phyloP scores from a whole-genome alignment of 1,140 invertebrate genomes.

The Octopus sinensis region DNA sequence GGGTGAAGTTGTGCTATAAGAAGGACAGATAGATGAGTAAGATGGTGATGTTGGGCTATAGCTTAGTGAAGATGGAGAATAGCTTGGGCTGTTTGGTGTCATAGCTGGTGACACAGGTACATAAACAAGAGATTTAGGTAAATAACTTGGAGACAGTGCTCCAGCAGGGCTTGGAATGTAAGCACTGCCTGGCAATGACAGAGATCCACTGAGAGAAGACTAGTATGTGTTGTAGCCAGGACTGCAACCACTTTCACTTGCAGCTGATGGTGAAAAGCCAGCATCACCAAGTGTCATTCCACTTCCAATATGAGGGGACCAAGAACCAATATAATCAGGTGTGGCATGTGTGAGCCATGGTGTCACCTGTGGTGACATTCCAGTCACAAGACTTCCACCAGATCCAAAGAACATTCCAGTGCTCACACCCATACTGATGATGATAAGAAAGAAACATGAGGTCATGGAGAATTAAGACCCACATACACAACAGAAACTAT shows the following conservation, averaged over 20 bases:
- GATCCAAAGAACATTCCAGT: constrained; percentile 87
- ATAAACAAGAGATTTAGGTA: constrained; percentile 68
- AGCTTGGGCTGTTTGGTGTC: constrained; percentile 55
- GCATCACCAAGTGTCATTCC: constrained; percentile 95
- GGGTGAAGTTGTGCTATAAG: constrained; percentile 69
- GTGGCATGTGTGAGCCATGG: constrained; percentile 90
- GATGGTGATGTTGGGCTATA: constrained; percentile 64
- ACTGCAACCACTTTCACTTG: constrained; percentile 52
- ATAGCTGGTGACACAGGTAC: constrained; percentile 55
- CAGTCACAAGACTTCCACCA: constrained; percentile 69
- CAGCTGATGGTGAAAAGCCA: constrained; percentile 81
- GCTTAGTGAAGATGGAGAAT: constrained; percentile 65
- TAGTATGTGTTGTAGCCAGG: constrained; percentile 70
- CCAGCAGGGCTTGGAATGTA: constrained; percentile 66
- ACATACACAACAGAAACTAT: too few species aligned
- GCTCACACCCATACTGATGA: constrained; percentile 45
- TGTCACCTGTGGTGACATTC: constrained; percentile 90
- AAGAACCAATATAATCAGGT: constrained; percentile 74
- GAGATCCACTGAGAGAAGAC: constrained; percentile 54
- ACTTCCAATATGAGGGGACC: constrained; percentile 82
- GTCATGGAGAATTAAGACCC: too few species aligned
- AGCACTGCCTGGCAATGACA: constrained; percentile 65
- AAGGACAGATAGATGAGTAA: constrained; percentile 66
- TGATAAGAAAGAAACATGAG: too few species aligned
- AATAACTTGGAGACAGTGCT: constrained; percentile 69